Evolutionary conservation across 1,140 invertebrate species (phyloP).

Genomic region (Musca domestica): DNA sequence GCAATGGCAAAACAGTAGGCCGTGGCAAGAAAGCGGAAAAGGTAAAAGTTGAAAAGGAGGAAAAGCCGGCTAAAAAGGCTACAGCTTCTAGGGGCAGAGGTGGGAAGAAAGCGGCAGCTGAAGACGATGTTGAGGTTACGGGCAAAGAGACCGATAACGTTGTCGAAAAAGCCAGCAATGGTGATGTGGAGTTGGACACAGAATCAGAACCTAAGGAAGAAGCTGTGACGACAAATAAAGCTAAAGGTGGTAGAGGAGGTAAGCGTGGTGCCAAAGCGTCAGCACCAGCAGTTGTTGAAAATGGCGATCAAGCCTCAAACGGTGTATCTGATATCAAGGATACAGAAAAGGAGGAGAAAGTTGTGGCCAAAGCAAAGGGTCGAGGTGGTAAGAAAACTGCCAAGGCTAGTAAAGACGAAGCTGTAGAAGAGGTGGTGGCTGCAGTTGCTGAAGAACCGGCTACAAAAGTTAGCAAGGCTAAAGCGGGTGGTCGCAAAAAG

Average conservation of each 20-base stretch:
- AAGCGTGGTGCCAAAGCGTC: background rate
- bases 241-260: background rate
- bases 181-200: background rate
- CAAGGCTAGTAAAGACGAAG: background rate
- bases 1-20: background rate
- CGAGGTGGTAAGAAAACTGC: constrained; percentile 25
- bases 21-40: background rate
- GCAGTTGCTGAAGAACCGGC: constrained; percentile 12
- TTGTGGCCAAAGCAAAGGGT: constrained; percentile 29
- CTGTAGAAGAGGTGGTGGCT: background rate
- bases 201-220: constrained; percentile 1
- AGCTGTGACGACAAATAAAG: background rate
- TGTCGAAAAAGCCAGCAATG: background rate
- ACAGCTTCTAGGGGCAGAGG: background rate
- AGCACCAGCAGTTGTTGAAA: constrained; percentile 20
- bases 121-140: constrained; percentile 14
- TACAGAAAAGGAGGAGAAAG: constrained; percentile 16
- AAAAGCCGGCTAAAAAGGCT: background rate
- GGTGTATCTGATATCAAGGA: constrained; percentile 23
- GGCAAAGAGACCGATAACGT: background rate
- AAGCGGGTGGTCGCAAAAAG: background rate
- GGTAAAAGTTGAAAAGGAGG: background rate
- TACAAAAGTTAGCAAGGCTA: background rate
- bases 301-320: background rate
- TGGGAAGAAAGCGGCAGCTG: constrained; percentile 12